Evolutionary conservation across 2,113 vertebrate genomes (phyloP).

Genomic region (Callocephalon fimbriatum): DNA sequence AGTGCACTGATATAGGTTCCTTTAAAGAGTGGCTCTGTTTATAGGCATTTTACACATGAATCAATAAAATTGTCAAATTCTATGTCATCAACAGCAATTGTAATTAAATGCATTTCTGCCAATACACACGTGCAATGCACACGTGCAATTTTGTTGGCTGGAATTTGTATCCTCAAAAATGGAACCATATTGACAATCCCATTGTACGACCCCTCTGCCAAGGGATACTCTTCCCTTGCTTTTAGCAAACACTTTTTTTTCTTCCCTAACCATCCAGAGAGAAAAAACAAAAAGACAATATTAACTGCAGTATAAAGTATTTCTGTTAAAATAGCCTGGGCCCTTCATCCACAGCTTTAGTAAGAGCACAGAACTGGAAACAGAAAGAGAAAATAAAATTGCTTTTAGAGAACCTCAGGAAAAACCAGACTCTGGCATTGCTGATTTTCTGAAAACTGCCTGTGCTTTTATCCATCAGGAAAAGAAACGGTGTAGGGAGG

Average conservation of each 20-base stretch:
- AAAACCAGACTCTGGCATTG: background rate
- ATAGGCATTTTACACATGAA: background rate
- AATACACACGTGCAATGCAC: background rate
- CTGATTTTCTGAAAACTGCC: background rate
- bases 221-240: background rate
- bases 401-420: background rate
- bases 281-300: background rate
- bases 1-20: background rate
- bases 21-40: background rate
- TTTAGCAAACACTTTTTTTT: background rate
- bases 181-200: background rate
- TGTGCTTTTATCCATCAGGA: background rate
- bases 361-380: constrained; percentile 6
- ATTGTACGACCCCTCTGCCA: background rate
- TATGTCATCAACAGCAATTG: background rate
- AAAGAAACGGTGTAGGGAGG: rapidly evolving
- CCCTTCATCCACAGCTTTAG: background rate
- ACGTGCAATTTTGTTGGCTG: background rate
- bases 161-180: background rate
- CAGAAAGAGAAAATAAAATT: background rate
- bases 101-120: background rate
- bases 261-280: background rate
- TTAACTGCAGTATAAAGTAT: background rate
- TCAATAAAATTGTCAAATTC: background rate
- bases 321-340: background rate